Conservation (phyloP, 2,797 vertebrate species). For the Chaunax sp. region DNA sequence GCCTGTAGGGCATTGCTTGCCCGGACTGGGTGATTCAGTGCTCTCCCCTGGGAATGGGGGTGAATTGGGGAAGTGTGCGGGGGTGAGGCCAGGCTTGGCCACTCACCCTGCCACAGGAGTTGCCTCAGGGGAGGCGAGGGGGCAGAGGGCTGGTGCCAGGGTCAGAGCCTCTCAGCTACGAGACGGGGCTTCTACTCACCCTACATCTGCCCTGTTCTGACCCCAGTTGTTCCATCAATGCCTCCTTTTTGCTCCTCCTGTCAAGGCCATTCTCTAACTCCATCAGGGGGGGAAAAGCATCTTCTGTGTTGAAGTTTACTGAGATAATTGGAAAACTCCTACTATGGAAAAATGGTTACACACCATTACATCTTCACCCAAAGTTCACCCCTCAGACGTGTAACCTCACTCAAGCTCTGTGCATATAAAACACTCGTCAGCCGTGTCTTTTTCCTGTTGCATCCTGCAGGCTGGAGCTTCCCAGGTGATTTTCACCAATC, state of each 20-base stretch:
- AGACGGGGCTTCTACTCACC: constrained; percentile 82
- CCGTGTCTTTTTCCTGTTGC: constrained; percentile 14
- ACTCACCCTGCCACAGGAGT: constrained; percentile 80
- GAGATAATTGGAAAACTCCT: constrained; percentile 75
- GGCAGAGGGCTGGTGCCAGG: constrained; percentile 89
- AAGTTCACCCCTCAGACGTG: constrained; percentile 52
- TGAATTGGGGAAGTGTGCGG: constrained; percentile 85
- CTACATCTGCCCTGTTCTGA: constrained; percentile 84
- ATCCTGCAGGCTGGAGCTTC: constrained; percentile 93
- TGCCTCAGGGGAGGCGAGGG: constrained; percentile 86
- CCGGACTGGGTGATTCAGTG: constrained; percentile 70
- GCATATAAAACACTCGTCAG: constrained; percentile 13
- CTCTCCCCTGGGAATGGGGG: constrained; percentile 76
- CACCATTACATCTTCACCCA: constrained; percentile 59
- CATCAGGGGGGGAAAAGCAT: constrained; percentile 46
- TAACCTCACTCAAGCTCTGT: constrained; percentile 14
- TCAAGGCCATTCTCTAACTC: constrained; percentile 73
- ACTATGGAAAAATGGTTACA: constrained; percentile 71
- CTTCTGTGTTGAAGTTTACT: constrained; percentile 80
- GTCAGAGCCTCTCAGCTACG: constrained; percentile 83
- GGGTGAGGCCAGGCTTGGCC: constrained; percentile 72
- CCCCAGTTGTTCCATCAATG: constrained; percentile 86
- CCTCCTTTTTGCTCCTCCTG: constrained; percentile 75
- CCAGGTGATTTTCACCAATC: constrained; percentile 99
- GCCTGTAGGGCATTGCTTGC: constrained; percentile 73